These are phyloP conservation scores for Novumbra hubbsi DNA, from an alignment of 2,797 vertebrate species.

Conservation along the genomic window DNA sequence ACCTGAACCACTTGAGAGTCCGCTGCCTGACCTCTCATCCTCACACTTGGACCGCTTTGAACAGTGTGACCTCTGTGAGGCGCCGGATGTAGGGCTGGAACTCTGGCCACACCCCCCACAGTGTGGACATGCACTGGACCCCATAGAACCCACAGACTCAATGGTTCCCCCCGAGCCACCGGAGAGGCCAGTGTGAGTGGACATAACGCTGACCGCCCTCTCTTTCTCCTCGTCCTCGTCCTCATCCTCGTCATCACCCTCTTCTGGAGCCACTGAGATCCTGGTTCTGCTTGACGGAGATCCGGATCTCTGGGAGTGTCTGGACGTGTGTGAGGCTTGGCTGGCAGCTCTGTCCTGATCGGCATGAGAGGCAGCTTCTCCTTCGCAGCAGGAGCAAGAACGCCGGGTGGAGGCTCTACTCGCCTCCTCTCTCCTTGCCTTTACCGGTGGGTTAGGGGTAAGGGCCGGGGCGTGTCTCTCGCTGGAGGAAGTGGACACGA, in stretches of 20 bases:
- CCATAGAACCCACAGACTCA: slow-evolving; percentile 42
- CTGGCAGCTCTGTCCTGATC: slow-evolving; percentile 32
- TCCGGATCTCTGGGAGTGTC: background rate
- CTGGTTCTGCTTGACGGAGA: slow-evolving; percentile 36
- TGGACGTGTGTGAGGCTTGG: slow-evolving; percentile 32
- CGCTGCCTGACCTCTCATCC: slow-evolving; percentile 4
- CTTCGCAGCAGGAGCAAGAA: slow-evolving; percentile 45
- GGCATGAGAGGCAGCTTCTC: slow-evolving; percentile 25
- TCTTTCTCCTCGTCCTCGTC: slow-evolving; percentile 51
- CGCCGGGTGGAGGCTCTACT: slow-evolving; percentile 40
- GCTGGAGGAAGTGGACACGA: slow-evolving; percentile 27
- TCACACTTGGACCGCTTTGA: slow-evolving; percentile 12
- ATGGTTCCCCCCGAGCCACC: slow-evolving; percentile 52
- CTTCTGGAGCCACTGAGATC: slow-evolving; percentile 29
- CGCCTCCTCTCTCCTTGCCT: slow-evolving; percentile 3
- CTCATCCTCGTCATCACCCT: slow-evolving; percentile 41
- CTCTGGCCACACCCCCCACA: slow-evolving; percentile 61
- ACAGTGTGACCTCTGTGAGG: slow-evolving; percentile 39
- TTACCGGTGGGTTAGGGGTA: slow-evolving; percentile 17
- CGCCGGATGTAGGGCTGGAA: slow-evolving; percentile 17
- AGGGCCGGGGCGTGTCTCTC: slow-evolving; percentile 19
- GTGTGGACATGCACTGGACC: slow-evolving; percentile 54
- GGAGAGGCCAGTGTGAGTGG: slow-evolving; percentile 43
- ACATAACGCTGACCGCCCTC: slow-evolving; percentile 47
- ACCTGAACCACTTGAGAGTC: slow-evolving; percentile 34